phyloP scores from a whole-genome alignment of 2,797 vertebrate genomes.

The Brachyrhaphis roseni region DNA sequence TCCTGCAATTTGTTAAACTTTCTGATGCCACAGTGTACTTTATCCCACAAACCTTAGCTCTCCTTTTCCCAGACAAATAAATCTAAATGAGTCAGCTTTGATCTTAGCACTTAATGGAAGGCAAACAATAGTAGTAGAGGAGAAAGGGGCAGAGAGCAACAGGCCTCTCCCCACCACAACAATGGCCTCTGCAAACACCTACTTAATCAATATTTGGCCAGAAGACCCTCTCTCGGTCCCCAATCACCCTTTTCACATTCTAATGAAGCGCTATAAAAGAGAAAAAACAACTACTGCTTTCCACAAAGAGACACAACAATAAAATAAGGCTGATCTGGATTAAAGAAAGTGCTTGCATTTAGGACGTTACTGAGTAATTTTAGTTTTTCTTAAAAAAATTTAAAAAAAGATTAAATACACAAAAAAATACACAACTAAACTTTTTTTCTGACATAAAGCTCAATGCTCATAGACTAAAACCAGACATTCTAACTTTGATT shows the following conservation, averaged over 20 bases:
- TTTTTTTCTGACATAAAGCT: neutral
- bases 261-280: conserved; percentile 94
- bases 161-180: conserved; percentile 87
- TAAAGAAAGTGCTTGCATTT: conserved; percentile 49
- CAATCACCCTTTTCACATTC: conserved; percentile 95
- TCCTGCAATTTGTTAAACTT: conserved; percentile 33
- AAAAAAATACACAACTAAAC: neutral
- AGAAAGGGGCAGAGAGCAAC: conserved; percentile 88
- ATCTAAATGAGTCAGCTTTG: conserved; percentile 95
- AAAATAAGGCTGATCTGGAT: conserved; percentile 75
- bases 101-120: conserved; percentile 92
- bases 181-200: conserved; percentile 97
- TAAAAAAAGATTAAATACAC: neutral
- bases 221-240: conserved; percentile 85
- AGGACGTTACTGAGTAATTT: conserved; percentile 48
- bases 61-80: conserved; percentile 95
- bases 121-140: conserved; percentile 89
- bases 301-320: conserved; percentile 80
- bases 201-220: conserved; percentile 99
- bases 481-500: neutral
- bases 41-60: conserved; percentile 71
- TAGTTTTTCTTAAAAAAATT: conserved; percentile 16
- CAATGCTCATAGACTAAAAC: neutral
- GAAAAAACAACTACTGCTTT: conserved; percentile 81
- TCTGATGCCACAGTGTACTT: conserved; percentile 61